Evolutionary conservation across 2,888 invertebrate genomes (phyloP), one percentile per base, ranked within the genome.

Genomic region (Xanthorhoe spadicearia): DNA sequence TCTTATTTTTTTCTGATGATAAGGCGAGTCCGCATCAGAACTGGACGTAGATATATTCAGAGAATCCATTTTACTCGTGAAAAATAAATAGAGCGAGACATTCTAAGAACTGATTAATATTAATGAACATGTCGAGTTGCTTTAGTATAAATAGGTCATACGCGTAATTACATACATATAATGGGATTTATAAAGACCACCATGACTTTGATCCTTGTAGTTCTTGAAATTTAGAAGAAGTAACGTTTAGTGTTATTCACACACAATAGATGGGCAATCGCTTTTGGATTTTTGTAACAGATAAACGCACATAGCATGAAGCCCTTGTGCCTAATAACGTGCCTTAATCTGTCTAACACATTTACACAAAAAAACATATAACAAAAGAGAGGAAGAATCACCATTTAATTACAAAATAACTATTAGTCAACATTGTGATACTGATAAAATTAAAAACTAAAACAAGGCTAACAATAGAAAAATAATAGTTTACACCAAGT

Each of bases 41-140:
- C 68, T 61, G 56, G 54, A 61, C 67, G 63, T 69, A 72, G 70
- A 74, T 72, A 72, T 69, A 70, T 62, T 78, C 74, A 75, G 74
- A 66, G 74, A 79, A 81, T 77, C 74, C 70, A 67, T 69, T 74
- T 76, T 77, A 76, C 77, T 74, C 72, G 75, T 74, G 79, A 80
- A 72, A 75, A 77, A 72, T 75, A 81, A 78, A 81, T 82, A 66
- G 82, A 76, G 74, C 80, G 69, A 68, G 74, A 71, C 73, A 68
- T 84, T 83, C 84, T 61, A 57, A 60, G 83, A 82, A 84, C 59
- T 69, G 72, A 78, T 81, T 73, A 78, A 77, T 79, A 79, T 81
- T 80, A 80, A 81, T 79, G 77, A 81, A 72, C 57, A 57, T 68
- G 74, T 74, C 73, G 78, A 70, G 71, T 72, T 70, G 66, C 64